Conservation (phyloP, 2,113 vertebrate genomes). For the Scatophagus argus region DNA sequence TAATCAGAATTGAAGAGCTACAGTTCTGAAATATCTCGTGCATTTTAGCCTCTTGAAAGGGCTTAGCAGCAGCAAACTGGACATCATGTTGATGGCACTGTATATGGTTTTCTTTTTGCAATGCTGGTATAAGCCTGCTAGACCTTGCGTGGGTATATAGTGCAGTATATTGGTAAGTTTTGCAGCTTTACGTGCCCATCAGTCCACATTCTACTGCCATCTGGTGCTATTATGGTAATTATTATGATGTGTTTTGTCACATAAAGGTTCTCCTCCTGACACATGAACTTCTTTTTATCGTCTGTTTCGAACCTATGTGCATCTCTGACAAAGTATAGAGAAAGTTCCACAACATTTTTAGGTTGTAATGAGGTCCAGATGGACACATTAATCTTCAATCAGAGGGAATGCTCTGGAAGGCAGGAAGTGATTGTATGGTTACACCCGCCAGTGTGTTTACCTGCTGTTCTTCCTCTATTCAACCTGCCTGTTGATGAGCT, state of each 20-base stretch:
- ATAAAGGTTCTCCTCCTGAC: conserved; percentile 6
- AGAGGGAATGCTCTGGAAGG: conserved; percentile 35
- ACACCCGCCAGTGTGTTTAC: conserved; percentile 67
- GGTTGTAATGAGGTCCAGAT: conserved; percentile 68
- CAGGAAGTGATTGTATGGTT: conserved; percentile 21
- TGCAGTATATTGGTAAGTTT: background rate
- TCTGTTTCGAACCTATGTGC: background rate
- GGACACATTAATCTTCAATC: conserved; percentile 67
- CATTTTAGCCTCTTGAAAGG: background rate
- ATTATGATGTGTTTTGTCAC: background rate
- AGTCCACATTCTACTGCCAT: background rate
- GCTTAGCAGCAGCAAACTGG: background rate
- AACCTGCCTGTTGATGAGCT: conserved; percentile 59
- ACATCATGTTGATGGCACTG: background rate
- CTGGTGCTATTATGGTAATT: background rate
- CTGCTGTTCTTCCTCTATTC: conserved; percentile 64
- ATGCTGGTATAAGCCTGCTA: fast-evolving
- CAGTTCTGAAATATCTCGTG: background rate
- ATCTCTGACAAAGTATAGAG: background rate
- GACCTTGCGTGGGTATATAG: background rate
- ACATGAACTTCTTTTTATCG: conserved; percentile 10
- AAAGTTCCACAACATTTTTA: conserved; percentile 49
- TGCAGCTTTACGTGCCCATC: conserved; percentile 7
- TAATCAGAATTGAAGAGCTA: background rate
- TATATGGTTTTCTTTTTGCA: background rate